Percentiles rank a stretch among this genome's conserved stretches.
Conservation (phyloP, 2,797 vertebrate genomes). For the Sciurus carolinensis region DNA sequence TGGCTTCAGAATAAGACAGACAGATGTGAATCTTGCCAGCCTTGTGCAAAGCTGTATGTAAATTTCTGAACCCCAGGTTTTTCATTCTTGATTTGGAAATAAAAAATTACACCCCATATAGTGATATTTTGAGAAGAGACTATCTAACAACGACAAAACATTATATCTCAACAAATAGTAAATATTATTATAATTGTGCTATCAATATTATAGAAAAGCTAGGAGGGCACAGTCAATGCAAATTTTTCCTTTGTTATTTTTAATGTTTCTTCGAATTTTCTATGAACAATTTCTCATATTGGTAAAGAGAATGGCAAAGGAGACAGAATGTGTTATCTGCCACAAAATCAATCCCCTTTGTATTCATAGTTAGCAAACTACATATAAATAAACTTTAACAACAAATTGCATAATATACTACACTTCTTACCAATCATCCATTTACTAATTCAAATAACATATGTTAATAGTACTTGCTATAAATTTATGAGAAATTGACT, state of each 20-base stretch:
- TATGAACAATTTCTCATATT: constrained; percentile 49
- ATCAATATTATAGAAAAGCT: constrained; percentile 35
- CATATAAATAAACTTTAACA: neutral
- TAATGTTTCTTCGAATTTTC: neutral
- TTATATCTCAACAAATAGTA: constrained; percentile 35
- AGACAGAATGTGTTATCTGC: constrained; percentile 46
- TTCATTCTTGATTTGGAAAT: neutral
- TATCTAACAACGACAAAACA: neutral
- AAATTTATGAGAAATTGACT: neutral
- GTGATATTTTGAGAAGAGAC: neutral
- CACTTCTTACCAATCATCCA: neutral
- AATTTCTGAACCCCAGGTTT: constrained; percentile 23
- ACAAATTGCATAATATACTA: neutral
- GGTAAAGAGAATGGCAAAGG: constrained; percentile 7
- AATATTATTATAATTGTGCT: constrained; percentile 43
- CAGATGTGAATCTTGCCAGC: neutral
- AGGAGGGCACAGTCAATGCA: neutral
- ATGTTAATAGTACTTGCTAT: neutral
- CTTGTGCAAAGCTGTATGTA: neutral
- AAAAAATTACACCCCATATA: neutral
- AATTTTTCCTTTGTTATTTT: constrained; percentile 57
- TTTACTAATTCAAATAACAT: neutral
- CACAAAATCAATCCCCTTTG: neutral
- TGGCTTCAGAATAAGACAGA: neutral
- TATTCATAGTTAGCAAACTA: constrained; percentile 44